phyloP scores from a whole-genome alignment of 1,140 invertebrate species.

The Cydia fagiglandana region DNA sequence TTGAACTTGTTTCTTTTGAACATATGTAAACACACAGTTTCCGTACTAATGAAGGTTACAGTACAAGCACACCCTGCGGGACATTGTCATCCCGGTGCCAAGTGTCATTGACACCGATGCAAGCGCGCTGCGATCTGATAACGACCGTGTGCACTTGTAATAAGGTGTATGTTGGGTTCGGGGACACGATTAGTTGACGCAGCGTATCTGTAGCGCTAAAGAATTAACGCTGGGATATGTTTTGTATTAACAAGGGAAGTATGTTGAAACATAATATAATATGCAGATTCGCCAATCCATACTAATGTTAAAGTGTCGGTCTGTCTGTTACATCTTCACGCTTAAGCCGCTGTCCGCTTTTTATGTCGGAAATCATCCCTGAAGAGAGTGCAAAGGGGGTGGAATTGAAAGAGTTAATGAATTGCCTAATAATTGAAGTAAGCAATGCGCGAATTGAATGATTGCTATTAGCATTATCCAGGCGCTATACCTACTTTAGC shows the following conservation, averaged over 20 bases:
- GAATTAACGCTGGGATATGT: slow-evolving; percentile 15
- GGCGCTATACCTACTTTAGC: no score
- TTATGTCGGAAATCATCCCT: no score
- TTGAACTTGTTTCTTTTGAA: background rate
- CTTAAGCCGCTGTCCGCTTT: no score
- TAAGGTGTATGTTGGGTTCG: background rate
- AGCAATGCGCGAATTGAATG: no score
- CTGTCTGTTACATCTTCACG: no score
- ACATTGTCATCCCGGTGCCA: slow-evolving; percentile 14
- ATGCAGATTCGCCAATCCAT: no score
- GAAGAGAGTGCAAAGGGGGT: no score
- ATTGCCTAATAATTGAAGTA: no score
- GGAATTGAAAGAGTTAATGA: no score
- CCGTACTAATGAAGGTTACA: slow-evolving; percentile 12
- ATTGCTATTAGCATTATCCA: no score
- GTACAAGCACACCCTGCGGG: background rate
- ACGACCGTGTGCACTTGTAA: background rate
- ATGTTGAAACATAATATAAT: background rate
- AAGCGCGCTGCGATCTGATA: background rate
- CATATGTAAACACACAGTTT: background rate
- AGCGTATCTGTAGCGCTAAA: slow-evolving; percentile 10
- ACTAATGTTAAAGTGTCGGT: no score
- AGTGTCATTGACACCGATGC: slow-evolving; percentile 21
- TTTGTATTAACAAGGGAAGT: background rate
- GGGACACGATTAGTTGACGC: background rate